These are phyloP conservation scores for Andrena chrysosceles DNA, from an alignment of 2,888 invertebrate genomes.

Conservation along the genomic window DNA sequence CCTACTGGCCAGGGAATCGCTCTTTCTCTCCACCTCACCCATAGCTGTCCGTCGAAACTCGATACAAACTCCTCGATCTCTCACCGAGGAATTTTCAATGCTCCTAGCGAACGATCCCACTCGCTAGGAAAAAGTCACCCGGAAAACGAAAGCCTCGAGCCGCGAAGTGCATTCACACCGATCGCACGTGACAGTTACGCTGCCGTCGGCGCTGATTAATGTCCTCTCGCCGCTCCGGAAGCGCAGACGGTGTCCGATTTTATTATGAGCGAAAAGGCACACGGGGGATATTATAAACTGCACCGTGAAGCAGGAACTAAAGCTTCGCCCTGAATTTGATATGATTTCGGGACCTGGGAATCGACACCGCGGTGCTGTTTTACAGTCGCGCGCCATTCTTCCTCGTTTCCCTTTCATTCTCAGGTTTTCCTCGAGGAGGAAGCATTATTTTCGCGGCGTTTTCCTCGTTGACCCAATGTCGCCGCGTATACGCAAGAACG, in stretches of 20 bases:
- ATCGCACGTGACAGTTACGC: conserved; percentile 63
- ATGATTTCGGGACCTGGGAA: conserved; percentile 34
- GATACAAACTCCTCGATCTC: conserved; percentile 12
- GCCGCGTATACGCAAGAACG: not conserved
- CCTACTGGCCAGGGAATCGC: conserved; percentile 68
- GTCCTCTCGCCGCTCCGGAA: conserved; percentile 68
- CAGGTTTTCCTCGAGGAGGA: not conserved
- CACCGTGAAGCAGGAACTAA: conserved; percentile 60
- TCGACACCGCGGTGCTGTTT: conserved; percentile 48
- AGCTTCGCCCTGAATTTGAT: conserved; percentile 51
- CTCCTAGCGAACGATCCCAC: no score
- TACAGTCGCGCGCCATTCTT: conserved; percentile 25
- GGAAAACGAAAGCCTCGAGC: conserved; percentile 18
- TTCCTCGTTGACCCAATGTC: not conserved
- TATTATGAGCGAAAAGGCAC: conserved; percentile 61
- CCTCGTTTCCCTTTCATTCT: not conserved
- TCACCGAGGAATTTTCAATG: no score
- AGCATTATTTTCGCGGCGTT: not conserved
- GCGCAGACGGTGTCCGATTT: conserved; percentile 66
- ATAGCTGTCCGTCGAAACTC: conserved; percentile 22
- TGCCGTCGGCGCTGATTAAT: conserved; percentile 61
- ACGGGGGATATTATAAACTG: conserved; percentile 38
- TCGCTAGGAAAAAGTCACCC: not conserved
- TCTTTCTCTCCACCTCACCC: conserved; percentile 58
- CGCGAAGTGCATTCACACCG: conserved; percentile 62